Percentiles rank a stretch among this genome's conserved stretches.
phyloP scores from a whole-genome alignment of 2,888 invertebrate species.

The Arctia plantaginis region DNA sequence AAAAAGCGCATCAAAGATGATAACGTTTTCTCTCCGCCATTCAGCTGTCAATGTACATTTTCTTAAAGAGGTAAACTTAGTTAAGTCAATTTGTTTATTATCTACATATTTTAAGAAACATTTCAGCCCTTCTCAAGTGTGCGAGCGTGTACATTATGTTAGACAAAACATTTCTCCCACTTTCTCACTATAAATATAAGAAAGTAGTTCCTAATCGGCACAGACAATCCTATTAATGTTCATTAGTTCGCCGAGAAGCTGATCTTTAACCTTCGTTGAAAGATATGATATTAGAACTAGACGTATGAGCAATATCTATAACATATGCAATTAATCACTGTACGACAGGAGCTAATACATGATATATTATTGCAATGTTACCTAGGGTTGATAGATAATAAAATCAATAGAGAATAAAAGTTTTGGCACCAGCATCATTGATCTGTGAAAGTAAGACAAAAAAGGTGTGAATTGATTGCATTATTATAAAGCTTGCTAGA shows the following conservation, averaged over 20 bases:
- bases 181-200: conserved; percentile 16
- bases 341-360: conserved; percentile 35
- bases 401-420: neutral
- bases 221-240: conserved; percentile 30
- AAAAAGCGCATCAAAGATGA: neutral
- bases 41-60: neutral
- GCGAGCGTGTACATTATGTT: neutral
- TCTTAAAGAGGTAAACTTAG: neutral
- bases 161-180: conserved; percentile 18
- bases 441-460: too few relatives aligned
- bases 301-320: conserved; percentile 33
- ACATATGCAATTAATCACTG: conserved; percentile 44
- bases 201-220: conserved; percentile 30
- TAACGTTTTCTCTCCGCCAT: neutral
- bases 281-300: conserved; percentile 27
- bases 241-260: conserved; percentile 31
- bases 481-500: neutral
- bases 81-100: neutral
- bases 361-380: conserved; percentile 20
- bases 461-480: neutral
- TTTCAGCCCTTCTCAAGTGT: neutral
- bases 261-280: conserved; percentile 34
- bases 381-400: conserved; percentile 33
- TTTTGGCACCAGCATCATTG: neutral
- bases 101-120: neutral